Percentiles rank a stretch among this genome's conserved stretches.
These are phyloP conservation scores for Ridgeia piscesae DNA, from an alignment of 1,140 invertebrate species.

Conservation along the genomic window DNA sequence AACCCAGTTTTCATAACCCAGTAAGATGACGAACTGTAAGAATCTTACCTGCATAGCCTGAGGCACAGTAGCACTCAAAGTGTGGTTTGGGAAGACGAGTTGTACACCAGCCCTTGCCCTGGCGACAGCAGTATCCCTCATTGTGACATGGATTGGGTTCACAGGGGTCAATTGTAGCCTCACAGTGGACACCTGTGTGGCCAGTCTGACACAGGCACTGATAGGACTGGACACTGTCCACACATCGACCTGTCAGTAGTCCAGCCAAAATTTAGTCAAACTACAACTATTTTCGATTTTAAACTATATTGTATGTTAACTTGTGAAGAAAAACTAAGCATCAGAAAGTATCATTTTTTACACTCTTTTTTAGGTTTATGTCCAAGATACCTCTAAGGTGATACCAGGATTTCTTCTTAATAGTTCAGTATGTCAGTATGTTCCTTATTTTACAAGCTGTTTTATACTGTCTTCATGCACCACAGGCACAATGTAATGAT, in stretches of 20 bases:
- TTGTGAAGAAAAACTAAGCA: too few relatives aligned
- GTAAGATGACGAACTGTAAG: not conserved
- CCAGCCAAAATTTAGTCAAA: not conserved
- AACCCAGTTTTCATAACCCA: not conserved
- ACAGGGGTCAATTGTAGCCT: constrained; percentile 35
- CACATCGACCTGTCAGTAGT: constrained; percentile 22
- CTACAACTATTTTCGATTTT: too few relatives aligned
- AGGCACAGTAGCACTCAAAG: constrained; percentile 31
- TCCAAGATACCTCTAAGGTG: too few relatives aligned
- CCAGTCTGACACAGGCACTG: constrained; percentile 36
- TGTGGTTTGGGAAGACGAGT: constrained; percentile 15
- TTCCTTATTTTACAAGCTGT: too few relatives aligned
- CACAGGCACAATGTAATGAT: too few relatives aligned
- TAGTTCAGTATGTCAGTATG: too few relatives aligned
- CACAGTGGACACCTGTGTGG: constrained; percentile 30
- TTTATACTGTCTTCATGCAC: too few relatives aligned
- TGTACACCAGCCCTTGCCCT: constrained; percentile 29
- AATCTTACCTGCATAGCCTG: constrained; percentile 20
- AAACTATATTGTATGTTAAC: too few relatives aligned
- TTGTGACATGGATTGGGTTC: constrained; percentile 37
- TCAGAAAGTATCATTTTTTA: too few relatives aligned
- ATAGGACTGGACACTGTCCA: constrained; percentile 20
- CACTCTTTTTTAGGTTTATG: too few relatives aligned
- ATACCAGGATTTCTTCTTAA: too few relatives aligned
- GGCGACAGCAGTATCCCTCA: constrained; percentile 37